Conservation (phyloP, 2,113 vertebrate genomes). For the Cariama cristata region DNA sequence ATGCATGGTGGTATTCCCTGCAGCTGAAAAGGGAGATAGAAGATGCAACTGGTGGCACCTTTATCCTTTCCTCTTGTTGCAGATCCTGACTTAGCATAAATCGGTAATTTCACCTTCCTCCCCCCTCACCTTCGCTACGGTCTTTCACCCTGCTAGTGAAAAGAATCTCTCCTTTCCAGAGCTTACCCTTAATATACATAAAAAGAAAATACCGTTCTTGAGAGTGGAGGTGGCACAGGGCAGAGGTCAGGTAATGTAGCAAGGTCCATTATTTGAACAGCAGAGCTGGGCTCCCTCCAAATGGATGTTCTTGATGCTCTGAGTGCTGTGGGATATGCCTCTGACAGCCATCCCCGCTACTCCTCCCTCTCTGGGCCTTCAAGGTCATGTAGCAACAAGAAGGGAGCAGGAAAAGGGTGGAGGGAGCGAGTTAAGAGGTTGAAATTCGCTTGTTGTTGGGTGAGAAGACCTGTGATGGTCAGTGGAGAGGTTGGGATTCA, state of each 20-base stretch:
- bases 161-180: not conserved
- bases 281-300: not conserved
- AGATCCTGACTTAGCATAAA: not conserved
- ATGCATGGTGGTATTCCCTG: not conserved
- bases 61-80: not conserved
- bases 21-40: not conserved
- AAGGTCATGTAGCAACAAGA: not conserved
- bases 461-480: accelerated
- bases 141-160: not conserved
- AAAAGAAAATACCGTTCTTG: not conserved
- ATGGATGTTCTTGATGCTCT: not conserved
- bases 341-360: not conserved
- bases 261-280: not conserved
- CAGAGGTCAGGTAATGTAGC: not conserved
- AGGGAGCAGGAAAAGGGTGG: not conserved
- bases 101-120: not conserved
- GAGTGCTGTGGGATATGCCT: not conserved
- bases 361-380: not conserved
- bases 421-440: not conserved
- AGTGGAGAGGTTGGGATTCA: not conserved
- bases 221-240: not conserved
- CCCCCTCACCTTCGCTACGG: accelerated
- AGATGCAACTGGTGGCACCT: not conserved
- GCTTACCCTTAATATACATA: no score
- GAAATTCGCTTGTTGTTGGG: not conserved